Base-by-base conservation (phyloP, 2,888 invertebrate species). In the Mythimna pallens region DNA sequence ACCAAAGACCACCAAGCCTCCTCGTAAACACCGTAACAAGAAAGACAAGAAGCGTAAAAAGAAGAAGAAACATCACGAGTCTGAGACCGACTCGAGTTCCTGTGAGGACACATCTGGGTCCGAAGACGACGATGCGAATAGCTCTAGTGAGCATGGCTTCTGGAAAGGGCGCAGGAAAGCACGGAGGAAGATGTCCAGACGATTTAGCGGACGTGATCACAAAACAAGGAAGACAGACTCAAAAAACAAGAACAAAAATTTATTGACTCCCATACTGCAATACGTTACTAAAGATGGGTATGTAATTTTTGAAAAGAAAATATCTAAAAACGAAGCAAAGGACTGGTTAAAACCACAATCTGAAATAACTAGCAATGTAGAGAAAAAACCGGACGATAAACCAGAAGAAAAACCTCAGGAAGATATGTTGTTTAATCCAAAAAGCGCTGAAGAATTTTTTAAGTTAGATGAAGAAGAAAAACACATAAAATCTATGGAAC, bases 261-360 rank as follows among this genome's bases (percentile, higher is more conserved):
- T 94, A 2, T 80, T 95, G 0, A 95, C 94, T 20, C 95, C 95
- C 0, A 87, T 95, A 14, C 83, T 96, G 3, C 95, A 96, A 73
- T 96, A 96, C 64, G 94, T 96, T 0, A 95, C 94, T 1, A 94
- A 94, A 67, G 95, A 95, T 70, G 95, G 95, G 0, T 95, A 95
- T 72, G 95, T 96, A 0, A 94, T 96, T 78, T 96, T 90, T 81
- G 95, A 96, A 81, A 95, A 94, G 82, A 88, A 92, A 57, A 95
- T 96, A 68, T 88, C 93, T 3, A 94, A 93, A 79, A 89, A 82
- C 7, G 95, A 96, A 88, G 95, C 95, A 0, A 93, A 91, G 20
- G 90, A 93, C 76, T 96, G 95, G 95, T 73, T 93, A 8, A 91
- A 90, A 73, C 90, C 89, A 58, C 81, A 81, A 55, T 57, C 75